phyloP scores from a whole-genome alignment of 2,113 vertebrate genomes.

The Dryoscopus gambensis region DNA sequence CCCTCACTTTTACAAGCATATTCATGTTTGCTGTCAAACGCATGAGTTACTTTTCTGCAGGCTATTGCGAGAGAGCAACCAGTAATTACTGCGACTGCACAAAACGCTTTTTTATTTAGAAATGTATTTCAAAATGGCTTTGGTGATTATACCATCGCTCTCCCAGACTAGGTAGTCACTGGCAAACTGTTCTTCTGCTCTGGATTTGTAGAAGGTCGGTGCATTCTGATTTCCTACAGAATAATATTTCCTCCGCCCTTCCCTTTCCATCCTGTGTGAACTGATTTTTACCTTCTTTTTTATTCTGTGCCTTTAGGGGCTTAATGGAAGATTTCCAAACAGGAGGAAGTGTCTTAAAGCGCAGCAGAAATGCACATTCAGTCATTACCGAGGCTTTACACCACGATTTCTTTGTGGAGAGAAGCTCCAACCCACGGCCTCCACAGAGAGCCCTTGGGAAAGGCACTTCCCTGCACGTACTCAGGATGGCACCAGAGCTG shows the following conservation, averaged over 20 bases:
- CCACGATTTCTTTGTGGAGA: neutral
- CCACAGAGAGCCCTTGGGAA: neutral
- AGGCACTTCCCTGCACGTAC: neutral
- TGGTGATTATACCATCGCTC: neutral
- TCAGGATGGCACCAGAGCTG: constrained; percentile 34
- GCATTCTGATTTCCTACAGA: neutral
- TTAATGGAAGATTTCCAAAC: neutral
- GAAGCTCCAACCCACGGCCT: neutral
- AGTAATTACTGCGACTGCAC: constrained; percentile 53
- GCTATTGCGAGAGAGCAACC: constrained; percentile 47
- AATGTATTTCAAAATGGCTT: constrained; percentile 26
- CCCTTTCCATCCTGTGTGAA: neutral
- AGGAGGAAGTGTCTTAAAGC: neutral
- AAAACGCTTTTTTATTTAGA: constrained; percentile 48
- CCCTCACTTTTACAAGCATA: constrained; percentile 46
- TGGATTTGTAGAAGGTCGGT: neutral
- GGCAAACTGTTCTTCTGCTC: neutral
- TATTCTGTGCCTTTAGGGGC: neutral
- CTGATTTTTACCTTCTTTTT: neutral
- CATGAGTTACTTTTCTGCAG: constrained; percentile 50
- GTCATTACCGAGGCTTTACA: neutral
- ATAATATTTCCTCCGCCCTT: neutral
- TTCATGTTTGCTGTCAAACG: constrained; percentile 44
- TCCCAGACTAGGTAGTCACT: neutral
- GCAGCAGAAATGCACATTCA: neutral